Evolutionary conservation across 2,797 vertebrate genomes (phyloP).

Genomic region (Cuculus canorus): DNA sequence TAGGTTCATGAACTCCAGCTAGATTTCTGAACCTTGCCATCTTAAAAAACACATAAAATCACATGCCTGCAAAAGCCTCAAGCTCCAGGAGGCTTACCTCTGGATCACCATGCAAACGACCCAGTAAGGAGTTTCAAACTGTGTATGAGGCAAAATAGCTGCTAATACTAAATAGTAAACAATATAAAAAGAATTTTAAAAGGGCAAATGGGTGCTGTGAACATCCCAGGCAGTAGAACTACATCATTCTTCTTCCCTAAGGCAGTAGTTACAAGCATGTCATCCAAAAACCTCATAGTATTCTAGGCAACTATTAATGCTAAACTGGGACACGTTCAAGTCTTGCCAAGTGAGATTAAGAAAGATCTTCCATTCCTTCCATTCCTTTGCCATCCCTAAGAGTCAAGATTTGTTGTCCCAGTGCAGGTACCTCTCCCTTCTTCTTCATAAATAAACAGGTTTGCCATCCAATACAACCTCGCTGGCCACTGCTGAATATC

Average conservation of each 20-base stretch:
- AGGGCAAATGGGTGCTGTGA: neutral
- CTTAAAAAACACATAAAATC: neutral
- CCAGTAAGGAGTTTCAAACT: neutral
- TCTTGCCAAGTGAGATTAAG: neutral
- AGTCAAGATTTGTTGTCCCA: neutral
- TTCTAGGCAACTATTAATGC: neutral
- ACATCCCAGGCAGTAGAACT: neutral
- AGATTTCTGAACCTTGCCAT: conserved; percentile 48
- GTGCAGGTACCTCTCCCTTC: neutral
- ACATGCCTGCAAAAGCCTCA: neutral
- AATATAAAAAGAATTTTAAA: neutral
- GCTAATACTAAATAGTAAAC: neutral
- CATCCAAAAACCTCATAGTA: neutral
- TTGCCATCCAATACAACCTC: neutral
- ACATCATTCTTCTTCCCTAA: neutral
- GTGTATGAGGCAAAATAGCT: neutral
- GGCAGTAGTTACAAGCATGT: neutral
- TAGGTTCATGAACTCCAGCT: conserved; percentile 63
- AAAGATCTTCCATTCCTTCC: neutral
- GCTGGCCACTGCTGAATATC: neutral
- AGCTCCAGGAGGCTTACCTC: neutral
- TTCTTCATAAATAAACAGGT: neutral
- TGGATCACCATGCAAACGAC: neutral
- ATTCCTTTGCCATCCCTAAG: neutral
- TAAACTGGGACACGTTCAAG: neutral